Percentiles rank a stretch among this genome's conserved stretches.
Conservation (phyloP, 2,113 vertebrate genomes). For the Lanius collurio region DNA sequence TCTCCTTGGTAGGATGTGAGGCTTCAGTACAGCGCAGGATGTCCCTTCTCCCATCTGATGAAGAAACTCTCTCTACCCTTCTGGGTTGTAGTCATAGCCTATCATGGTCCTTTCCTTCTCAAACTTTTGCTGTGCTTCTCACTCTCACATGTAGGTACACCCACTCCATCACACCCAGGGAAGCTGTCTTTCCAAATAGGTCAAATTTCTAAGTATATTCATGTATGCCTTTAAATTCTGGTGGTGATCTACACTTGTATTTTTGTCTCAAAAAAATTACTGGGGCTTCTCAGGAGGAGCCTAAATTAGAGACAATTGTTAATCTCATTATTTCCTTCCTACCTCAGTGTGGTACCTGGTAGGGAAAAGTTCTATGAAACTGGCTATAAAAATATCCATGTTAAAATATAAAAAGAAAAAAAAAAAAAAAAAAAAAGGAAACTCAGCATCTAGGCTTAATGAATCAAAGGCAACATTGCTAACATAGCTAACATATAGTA, state of each 20-base stretch:
- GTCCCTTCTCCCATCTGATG: background rate
- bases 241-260: background rate
- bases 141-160: background rate
- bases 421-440: rapidly evolving
- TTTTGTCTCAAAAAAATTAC: conserved; percentile 8
- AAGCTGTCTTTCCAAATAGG: background rate
- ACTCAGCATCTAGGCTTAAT: background rate
- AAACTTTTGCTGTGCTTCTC: background rate
- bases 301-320: background rate
- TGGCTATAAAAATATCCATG: background rate
- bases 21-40: background rate
- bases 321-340: background rate
- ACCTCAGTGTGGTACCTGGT: background rate
- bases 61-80: background rate
- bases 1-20: background rate
- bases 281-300: background rate
- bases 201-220: conserved; percentile 1
- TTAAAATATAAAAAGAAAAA: background rate
- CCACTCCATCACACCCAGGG: background rate
- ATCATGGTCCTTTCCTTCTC: background rate
- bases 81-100: background rate
- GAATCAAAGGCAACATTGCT: background rate
- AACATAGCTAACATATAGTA: background rate
- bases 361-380: background rate
- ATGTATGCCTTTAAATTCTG: background rate